Evolutionary conservation across 1,140 invertebrate species (phyloP).

Genomic region (Aphelinus certus): DNA sequence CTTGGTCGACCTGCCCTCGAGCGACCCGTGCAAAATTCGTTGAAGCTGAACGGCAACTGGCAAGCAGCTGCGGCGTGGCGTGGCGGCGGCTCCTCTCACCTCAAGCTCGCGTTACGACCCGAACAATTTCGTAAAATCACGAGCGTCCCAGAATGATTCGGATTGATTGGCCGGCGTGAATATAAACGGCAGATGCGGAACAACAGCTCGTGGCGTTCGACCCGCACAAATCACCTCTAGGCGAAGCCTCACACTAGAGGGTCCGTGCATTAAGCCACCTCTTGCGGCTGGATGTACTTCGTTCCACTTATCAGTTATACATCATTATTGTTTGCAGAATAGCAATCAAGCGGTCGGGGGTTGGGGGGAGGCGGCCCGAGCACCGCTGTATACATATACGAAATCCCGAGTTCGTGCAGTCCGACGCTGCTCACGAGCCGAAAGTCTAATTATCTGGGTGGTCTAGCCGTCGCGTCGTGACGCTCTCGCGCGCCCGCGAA

Average conservation of each 20-base stretch:
- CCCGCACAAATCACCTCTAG: too few species aligned
- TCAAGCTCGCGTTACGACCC: neutral
- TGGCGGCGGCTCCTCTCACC: too few species aligned
- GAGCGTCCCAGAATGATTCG: neutral
- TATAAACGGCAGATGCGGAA: neutral
- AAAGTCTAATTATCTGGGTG: conserved; percentile 40
- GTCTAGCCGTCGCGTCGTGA: conserved; percentile 34
- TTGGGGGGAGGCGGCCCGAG: neutral
- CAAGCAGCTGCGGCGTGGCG: too few species aligned
- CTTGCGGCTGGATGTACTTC: neutral
- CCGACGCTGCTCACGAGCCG: conserved; percentile 26
- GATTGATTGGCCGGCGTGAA: neutral
- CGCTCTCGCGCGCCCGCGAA: neutral
- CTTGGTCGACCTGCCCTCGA: too few species aligned
- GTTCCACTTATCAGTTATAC: conserved; percentile 21
- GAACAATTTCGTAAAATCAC: conserved; percentile 3
- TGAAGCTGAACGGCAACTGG: too few species aligned
- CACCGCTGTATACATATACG: neutral
- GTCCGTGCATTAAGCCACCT: too few species aligned
- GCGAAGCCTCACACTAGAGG: too few species aligned
- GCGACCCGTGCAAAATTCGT: too few species aligned
- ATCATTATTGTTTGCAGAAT: conserved; percentile 31
- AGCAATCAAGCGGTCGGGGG: conserved; percentile 7
- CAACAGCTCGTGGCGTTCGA: too few species aligned
- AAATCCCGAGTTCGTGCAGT: conserved; percentile 12